Percentiles rank a stretch among this genome's conserved stretches.
Conservation (phyloP, 2,888 invertebrate genomes). For the Standfussiana lucernea region DNA sequence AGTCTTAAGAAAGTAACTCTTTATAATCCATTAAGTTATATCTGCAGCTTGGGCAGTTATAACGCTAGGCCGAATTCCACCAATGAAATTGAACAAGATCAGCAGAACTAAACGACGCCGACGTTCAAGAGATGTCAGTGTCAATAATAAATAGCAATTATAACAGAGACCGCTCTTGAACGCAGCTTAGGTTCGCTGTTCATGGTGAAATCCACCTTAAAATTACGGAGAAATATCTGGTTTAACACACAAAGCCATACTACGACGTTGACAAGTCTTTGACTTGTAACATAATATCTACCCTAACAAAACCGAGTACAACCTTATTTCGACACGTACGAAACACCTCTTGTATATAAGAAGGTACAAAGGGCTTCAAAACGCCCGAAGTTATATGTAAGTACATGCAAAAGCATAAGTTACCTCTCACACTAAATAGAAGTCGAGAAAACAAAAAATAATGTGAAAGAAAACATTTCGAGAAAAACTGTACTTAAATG, state of each 20-base stretch:
- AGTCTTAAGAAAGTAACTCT: too few species aligned
- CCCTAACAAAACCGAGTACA: neutral
- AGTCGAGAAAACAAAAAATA: constrained; percentile 21
- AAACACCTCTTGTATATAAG: constrained; percentile 27
- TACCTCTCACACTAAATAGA: constrained; percentile 4
- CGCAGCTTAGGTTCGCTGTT: neutral
- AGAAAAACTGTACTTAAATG: neutral
- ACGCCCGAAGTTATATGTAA: constrained; percentile 32
- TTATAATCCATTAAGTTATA: too few species aligned
- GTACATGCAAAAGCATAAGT: constrained; percentile 19
- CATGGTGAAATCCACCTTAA: neutral
- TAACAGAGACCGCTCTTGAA: neutral
- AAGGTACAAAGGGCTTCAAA: constrained; percentile 33
- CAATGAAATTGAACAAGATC: too few species aligned
- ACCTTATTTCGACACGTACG: constrained; percentile 14
- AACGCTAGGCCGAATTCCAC: too few species aligned
- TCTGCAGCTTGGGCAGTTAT: too few species aligned
- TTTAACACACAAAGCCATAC: constrained; percentile 2
- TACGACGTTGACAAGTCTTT: constrained; percentile 27
- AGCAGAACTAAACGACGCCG: too few species aligned
- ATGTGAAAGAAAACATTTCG: constrained; percentile 2
- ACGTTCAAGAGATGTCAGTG: neutral
- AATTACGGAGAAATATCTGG: neutral
- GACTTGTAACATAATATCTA: constrained; percentile 2
- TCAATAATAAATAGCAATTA: neutral